These are phyloP conservation scores for Mus spicilegus DNA, from an alignment of 2,113 vertebrate genomes.

Conservation along the genomic window DNA sequence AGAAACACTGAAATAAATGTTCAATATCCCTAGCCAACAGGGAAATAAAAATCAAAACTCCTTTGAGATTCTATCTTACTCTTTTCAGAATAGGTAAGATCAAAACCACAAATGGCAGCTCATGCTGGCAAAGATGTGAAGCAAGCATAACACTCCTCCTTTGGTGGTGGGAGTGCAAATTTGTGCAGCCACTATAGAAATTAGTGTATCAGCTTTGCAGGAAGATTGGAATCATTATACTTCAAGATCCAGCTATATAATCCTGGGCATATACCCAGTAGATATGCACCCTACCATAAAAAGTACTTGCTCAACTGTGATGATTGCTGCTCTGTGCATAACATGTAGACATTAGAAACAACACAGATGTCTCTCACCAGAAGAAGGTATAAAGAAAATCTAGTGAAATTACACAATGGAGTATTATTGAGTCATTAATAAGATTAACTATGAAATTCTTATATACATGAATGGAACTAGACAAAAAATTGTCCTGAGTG, in stretches of 20 bases:
- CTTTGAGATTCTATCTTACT: background rate
- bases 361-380: background rate
- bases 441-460: background rate
- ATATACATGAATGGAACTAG: background rate
- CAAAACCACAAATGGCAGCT: background rate
- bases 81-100: background rate
- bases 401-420: background rate
- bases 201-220: background rate
- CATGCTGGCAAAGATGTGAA: background rate
- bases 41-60: background rate
- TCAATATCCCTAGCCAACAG: background rate
- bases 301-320: background rate
- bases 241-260: background rate
- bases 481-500: background rate
- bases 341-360: background rate
- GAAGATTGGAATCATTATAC: background rate
- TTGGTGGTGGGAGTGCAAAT: background rate
- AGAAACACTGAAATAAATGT: background rate
- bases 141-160: background rate
- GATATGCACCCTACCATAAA: background rate
- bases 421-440: background rate
- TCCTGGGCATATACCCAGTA: background rate
- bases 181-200: background rate
- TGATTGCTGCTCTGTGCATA: background rate
- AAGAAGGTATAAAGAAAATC: background rate